Percentiles rank a stretch among this genome's conserved stretches.
These are phyloP conservation scores for Tenthredo notha DNA, from an alignment of 2,888 invertebrate species.

Conservation along the genomic window DNA sequence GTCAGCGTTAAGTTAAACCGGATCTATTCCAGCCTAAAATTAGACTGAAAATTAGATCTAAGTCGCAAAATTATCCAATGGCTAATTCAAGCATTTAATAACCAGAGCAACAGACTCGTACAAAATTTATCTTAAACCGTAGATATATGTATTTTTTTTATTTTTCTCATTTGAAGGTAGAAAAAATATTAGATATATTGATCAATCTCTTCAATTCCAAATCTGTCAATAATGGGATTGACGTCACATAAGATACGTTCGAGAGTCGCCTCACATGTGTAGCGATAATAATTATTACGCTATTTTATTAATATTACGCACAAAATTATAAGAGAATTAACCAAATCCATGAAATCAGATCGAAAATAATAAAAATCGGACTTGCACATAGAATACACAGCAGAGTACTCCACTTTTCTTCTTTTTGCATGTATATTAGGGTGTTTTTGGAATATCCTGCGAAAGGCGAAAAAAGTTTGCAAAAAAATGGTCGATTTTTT, in stretches of 20 bases:
- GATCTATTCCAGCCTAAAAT: neutral
- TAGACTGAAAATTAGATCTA: neutral
- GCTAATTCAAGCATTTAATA: neutral
- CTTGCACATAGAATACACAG: no score
- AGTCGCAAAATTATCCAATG: neutral
- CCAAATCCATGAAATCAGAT: no score
- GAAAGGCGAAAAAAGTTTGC: no score
- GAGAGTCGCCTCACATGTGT: neutral
- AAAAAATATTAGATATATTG: neutral
- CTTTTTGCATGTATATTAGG: no score
- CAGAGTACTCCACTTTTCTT: no score
- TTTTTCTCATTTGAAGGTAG: neutral
- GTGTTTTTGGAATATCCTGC: no score
- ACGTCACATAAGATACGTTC: neutral
- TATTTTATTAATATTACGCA: neutral
- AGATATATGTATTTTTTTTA: neutral
- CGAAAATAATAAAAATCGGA: no score
- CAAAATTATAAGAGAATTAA: neutral
- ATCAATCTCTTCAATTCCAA: neutral
- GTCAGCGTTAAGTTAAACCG: neutral
- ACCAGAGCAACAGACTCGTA: fast-evolving
- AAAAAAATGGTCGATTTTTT: no score
- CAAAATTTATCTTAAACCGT: neutral
- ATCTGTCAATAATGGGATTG: neutral
- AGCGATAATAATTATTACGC: neutral